Evolutionary conservation across 2,888 invertebrate genomes (phyloP).

Genomic region (Ariolimax columbianus): DNA sequence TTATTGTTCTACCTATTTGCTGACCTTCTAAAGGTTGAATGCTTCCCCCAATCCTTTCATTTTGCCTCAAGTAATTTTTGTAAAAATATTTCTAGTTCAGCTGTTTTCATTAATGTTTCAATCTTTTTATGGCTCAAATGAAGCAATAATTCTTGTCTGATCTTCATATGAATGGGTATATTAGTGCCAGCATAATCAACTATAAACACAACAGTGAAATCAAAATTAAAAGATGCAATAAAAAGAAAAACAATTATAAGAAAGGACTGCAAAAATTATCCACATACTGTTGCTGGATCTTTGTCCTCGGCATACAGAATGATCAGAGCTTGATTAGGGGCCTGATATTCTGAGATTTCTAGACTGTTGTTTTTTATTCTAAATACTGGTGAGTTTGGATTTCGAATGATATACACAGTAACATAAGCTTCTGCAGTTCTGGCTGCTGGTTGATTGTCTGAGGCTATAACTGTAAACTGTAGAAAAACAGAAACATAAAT

Average conservation of each 20-base stretch:
- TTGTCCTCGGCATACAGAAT: conserved; percentile 61
- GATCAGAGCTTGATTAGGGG: conserved; percentile 54
- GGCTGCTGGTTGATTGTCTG: conserved; percentile 45
- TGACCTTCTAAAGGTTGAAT: no score
- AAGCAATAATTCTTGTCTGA: no score
- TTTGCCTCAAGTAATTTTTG: no score
- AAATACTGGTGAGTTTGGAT: conserved; percentile 72
- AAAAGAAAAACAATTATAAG: not conserved
- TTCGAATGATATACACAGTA: conserved; percentile 67
- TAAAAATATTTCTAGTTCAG: no score
- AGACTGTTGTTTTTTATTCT: conserved; percentile 55
- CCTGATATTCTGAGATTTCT: conserved; percentile 68
- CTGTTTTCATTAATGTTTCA: no score
- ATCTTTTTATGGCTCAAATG: no score
- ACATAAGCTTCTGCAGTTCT: conserved; percentile 63
- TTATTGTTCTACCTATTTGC: no score
- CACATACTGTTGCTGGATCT: conserved; percentile 55
- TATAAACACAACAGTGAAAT: not conserved
- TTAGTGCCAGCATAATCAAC: no score
- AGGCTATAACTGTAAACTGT: conserved; percentile 52
- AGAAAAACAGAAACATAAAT: not conserved
- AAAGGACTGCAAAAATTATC: not conserved
- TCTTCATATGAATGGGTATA: no score
- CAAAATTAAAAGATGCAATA: not conserved
- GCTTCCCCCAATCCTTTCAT: no score